These are phyloP conservation scores for Cynopterus sphinx DNA, from an alignment of 2,797 vertebrate genomes.

Conservation along the genomic window DNA sequence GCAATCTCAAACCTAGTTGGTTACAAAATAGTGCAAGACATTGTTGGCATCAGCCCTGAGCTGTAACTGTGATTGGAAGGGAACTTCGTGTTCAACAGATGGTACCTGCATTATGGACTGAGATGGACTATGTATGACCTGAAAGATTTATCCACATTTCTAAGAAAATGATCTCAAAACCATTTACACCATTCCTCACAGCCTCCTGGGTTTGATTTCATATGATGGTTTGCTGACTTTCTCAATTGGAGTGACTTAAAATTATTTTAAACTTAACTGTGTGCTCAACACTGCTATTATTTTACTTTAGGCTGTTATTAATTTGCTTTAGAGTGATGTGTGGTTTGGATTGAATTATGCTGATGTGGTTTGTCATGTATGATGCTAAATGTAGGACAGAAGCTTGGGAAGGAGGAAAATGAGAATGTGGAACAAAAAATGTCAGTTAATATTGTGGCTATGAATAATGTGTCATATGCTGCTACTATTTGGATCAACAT, in stretches of 20 bases:
- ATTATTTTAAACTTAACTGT: conserved; percentile 41
- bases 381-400: conserved; percentile 31
- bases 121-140: neutral
- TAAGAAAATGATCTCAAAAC: conserved; percentile 16
- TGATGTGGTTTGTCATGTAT: conserved; percentile 35
- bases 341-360: conserved; percentile 38
- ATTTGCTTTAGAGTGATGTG: conserved; percentile 56
- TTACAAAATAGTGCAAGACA: neutral
- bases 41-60: neutral
- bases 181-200: neutral
- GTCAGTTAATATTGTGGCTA: neutral
- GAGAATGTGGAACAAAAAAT: neutral
- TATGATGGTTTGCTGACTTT: conserved; percentile 49
- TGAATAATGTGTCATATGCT: neutral
- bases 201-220: neutral
- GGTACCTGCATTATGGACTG: neutral
- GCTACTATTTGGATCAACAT: neutral
- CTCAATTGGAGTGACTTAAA: conserved; percentile 39
- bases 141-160: neutral
- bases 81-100: neutral
- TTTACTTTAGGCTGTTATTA: conserved; percentile 59
- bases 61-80: neutral
- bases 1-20: neutral
- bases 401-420: conserved; percentile 2
- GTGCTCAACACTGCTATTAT: conserved; percentile 35